Evolutionary conservation across 2,888 invertebrate species (phyloP).

Genomic region (Hyppa rectilinea): DNA sequence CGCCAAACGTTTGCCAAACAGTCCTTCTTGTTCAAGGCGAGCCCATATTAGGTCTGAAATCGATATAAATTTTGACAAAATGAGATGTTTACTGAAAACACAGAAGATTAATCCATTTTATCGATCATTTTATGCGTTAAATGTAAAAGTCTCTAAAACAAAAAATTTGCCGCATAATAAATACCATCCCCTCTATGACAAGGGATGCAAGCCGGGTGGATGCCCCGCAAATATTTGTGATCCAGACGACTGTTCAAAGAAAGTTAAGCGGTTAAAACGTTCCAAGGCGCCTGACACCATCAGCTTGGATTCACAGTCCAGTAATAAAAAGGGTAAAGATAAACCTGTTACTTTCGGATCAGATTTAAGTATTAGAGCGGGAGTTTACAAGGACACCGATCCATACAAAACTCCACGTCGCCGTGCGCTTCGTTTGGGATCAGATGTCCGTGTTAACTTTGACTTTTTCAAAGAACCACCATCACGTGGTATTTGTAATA

Average conservation of each 20-base stretch:
- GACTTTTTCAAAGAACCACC: slow-evolving; percentile 64
- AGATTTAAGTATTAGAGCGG: slow-evolving; percentile 14
- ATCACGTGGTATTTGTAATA: neutral
- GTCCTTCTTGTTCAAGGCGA: slow-evolving; percentile 16
- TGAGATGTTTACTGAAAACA: slow-evolving; percentile 30
- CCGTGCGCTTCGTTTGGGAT: slow-evolving; percentile 56
- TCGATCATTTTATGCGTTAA: slow-evolving; percentile 49
- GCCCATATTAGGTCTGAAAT: slow-evolving; percentile 15
- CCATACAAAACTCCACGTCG: slow-evolving; percentile 8
- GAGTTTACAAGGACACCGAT: slow-evolving; percentile 31
- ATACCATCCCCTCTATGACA: neutral
- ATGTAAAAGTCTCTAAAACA: slow-evolving; percentile 39
- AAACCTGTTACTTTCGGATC: slow-evolving; percentile 18
- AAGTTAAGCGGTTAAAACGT: slow-evolving; percentile 34
- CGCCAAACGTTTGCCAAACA: neutral
- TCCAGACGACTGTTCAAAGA: slow-evolving; percentile 51
- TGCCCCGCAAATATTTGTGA: slow-evolving; percentile 62
- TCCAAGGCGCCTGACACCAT: neutral
- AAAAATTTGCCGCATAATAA: slow-evolving; percentile 5
- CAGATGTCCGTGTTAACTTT: slow-evolving; percentile 63
- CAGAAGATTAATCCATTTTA: slow-evolving; percentile 44
- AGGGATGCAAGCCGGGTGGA: slow-evolving; percentile 49
- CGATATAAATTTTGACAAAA: slow-evolving; percentile 37
- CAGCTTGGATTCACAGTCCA: neutral
- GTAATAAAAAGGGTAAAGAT: neutral